phyloP scores from a whole-genome alignment of 2,113 vertebrate genomes.

The Haemorhous mexicanus region DNA sequence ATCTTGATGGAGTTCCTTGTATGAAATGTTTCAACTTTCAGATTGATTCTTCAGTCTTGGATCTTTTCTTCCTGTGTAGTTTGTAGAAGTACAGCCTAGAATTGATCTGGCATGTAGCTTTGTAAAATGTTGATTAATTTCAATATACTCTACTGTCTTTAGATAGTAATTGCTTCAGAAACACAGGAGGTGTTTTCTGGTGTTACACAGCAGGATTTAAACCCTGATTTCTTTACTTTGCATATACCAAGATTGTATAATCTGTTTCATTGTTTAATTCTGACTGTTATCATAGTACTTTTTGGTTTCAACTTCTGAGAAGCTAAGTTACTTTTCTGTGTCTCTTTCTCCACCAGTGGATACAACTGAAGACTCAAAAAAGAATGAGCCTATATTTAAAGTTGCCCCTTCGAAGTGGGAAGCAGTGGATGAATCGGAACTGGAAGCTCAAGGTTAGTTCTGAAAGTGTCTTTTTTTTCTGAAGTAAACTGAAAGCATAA shows the following conservation, averaged over 20 bases:
- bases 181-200: not conserved
- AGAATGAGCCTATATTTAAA: conserved; percentile 91
- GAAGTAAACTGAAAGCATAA: not conserved
- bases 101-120: not conserved
- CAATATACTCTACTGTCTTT: not conserved
- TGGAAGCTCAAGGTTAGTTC: conserved; percentile 89
- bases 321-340: not conserved
- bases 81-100: not conserved
- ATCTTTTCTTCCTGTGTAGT: not conserved
- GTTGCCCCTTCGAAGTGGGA: conserved; percentile 98
- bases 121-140: not conserved
- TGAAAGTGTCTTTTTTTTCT: not conserved
- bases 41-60: not conserved
- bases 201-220: not conserved
- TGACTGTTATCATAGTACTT: not conserved
- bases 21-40: conserved; percentile 44
- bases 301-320: not conserved
- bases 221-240: not conserved
- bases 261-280: not conserved
- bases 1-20: conserved; percentile 96
- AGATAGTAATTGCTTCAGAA: not conserved
- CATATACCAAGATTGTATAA: not conserved
- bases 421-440: conserved; percentile 91
- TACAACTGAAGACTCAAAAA: conserved; percentile 79
- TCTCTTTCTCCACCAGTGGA: conserved; percentile 71